Percentiles rank a stretch among this genome's conserved stretches.
phyloP scores from a whole-genome alignment of 2,113 vertebrate species.

The Entelurus aequoreus region DNA sequence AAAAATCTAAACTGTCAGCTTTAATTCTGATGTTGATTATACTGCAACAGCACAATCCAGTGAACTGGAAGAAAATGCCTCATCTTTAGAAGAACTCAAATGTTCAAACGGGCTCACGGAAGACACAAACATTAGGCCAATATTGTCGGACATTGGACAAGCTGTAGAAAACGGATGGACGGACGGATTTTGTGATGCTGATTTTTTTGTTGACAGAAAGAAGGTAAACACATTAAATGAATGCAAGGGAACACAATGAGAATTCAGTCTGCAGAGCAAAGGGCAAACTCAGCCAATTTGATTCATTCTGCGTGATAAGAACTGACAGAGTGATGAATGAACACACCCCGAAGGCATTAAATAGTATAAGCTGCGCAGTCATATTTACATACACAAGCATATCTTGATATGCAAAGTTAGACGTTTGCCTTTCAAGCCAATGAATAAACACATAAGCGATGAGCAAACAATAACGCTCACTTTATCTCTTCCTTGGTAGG shows the following conservation, averaged over 20 bases:
- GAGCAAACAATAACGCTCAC: slow-evolving; percentile 24
- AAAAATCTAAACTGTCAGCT: no score
- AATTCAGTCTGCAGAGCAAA: slow-evolving; percentile 29
- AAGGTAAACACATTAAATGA: slow-evolving; percentile 28
- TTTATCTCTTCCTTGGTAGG: slow-evolving; percentile 17
- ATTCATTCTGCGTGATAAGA: slow-evolving; percentile 50
- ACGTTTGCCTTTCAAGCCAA: slow-evolving; percentile 6
- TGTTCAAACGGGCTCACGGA: no score
- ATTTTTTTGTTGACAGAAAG: slow-evolving; percentile 40
- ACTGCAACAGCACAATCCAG: no score
- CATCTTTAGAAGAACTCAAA: no score
- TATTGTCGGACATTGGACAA: no score
- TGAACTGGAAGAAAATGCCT: no score
- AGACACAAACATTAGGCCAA: no score
- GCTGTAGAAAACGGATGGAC: no score
- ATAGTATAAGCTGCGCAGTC: slow-evolving; percentile 37
- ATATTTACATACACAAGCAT: slow-evolving; percentile 55
- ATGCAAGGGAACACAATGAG: slow-evolving; percentile 4
- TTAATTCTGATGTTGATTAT: no score
- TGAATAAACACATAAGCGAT: slow-evolving; percentile 20
- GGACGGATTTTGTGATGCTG: slow-evolving; percentile 10
- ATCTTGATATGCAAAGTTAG: slow-evolving; percentile 43
- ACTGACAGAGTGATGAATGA: slow-evolving; percentile 66
- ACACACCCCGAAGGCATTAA: slow-evolving; percentile 38
- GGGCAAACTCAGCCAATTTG: slow-evolving; percentile 44